phyloP scores from a whole-genome alignment of 1,140 invertebrate species.

The Ptiloglossa arizonensis region DNA sequence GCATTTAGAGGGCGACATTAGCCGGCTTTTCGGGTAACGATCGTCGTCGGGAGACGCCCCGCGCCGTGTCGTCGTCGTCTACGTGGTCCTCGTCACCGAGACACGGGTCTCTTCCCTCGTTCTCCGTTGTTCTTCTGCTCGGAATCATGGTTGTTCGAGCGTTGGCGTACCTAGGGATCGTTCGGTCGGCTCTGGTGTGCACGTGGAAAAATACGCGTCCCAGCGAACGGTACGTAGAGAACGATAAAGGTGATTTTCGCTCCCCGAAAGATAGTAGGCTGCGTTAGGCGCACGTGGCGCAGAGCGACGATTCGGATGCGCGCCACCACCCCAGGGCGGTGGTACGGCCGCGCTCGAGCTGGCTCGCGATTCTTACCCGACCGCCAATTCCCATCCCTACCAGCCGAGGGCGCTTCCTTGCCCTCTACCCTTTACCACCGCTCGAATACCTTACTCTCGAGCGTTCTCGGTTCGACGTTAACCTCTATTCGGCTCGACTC shows the following conservation, averaged over 20 bases:
- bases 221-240: conserved; percentile 17
- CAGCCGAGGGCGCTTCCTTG: background rate
- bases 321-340: conserved; percentile 33
- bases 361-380: conserved; percentile 22
- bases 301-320: conserved; percentile 23
- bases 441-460: background rate
- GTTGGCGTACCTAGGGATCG: background rate
- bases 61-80: too few species aligned
- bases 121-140: background rate
- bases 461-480: conserved; percentile 16
- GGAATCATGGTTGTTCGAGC: background rate
- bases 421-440: conserved; percentile 12
- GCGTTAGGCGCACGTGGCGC: conserved; percentile 28
- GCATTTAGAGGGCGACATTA: conserved; percentile 49
- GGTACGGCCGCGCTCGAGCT: conserved; percentile 30
- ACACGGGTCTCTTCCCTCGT: background rate
- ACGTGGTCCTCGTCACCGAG: too few species aligned
- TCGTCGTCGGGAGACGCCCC: conserved; percentile 46
- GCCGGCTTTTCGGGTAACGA: conserved; percentile 62
- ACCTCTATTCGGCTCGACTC: conserved; percentile 1
- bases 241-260: too few species aligned
- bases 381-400: conserved; percentile 28
- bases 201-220: background rate
- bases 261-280: too few species aligned
- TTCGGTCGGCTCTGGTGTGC: background rate